Percentiles rank a stretch among this genome's conserved stretches.
Evolutionary conservation across 2,888 invertebrate species (phyloP).

Genomic region (Cactoblastis cactorum): DNA sequence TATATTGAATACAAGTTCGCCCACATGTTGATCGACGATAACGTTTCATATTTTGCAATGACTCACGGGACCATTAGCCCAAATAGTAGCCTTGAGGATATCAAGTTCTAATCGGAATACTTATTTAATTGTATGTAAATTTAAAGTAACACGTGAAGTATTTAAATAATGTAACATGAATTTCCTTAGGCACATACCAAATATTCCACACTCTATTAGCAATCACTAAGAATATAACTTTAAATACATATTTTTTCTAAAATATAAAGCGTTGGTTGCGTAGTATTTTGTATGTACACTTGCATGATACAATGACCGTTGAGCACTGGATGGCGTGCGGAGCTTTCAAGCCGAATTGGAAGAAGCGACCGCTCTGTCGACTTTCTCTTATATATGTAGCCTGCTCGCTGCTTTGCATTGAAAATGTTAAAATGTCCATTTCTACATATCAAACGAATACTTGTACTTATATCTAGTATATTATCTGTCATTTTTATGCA

Average conservation of each 20-base stretch:
- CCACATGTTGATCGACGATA: constrained; percentile 44
- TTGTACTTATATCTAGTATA: too few relatives aligned
- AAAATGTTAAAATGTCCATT: neutral
- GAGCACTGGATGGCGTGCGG: constrained; percentile 2
- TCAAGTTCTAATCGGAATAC: constrained; percentile 1
- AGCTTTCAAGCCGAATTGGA: constrained; percentile 33
- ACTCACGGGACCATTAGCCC: constrained; percentile 23
- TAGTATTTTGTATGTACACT: neutral
- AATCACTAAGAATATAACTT: neutral
- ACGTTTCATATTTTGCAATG: constrained; percentile 41
- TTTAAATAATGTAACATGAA: neutral
- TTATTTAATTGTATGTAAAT: neutral
- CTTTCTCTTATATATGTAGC: constrained; percentile 55
- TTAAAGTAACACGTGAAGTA: neutral
- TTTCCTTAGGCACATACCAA: neutral
- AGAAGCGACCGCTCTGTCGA: constrained; percentile 47
- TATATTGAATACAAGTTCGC: constrained; percentile 32
- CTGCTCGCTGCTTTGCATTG: constrained; percentile 9
- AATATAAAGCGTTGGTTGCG: neutral
- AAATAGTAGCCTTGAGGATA: constrained; percentile 3
- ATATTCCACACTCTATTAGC: neutral
- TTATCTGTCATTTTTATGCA: too few relatives aligned
- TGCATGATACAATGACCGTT: neutral
- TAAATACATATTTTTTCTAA: neutral
- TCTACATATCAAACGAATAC: neutral